phyloP scores from a whole-genome alignment of 2,113 vertebrate genomes.

The Echinops telfairi region DNA sequence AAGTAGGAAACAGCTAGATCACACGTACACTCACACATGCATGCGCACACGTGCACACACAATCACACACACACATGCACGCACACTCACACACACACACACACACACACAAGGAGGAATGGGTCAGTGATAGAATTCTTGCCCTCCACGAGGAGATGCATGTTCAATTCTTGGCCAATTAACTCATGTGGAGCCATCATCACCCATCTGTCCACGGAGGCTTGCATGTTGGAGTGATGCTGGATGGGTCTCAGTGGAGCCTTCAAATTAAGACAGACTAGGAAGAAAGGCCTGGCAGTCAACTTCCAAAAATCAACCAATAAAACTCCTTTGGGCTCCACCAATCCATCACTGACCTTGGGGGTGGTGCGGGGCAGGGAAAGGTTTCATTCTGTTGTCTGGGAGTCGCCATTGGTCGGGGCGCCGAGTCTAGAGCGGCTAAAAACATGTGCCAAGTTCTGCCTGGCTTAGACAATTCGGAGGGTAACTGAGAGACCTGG shows the following conservation, averaged over 20 bases:
- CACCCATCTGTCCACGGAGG: background rate
- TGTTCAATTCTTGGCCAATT: background rate
- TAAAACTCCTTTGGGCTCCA: background rate
- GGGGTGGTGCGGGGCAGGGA: background rate
- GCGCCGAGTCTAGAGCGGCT: background rate
- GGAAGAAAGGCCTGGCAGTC: background rate
- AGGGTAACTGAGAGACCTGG: too few species aligned
- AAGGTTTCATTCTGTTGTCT: background rate
- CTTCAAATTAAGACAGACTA: background rate
- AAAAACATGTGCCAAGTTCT: background rate
- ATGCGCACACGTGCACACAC: too few species aligned
- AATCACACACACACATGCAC: background rate
- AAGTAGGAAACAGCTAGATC: background rate
- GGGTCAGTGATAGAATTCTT: background rate
- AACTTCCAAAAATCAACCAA: background rate
- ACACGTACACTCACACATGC: background rate
- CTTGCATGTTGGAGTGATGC: background rate
- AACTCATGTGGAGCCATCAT: background rate
- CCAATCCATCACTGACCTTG: background rate
- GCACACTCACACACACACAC: background rate
- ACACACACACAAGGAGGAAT: background rate
- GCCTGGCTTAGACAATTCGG: too few species aligned
- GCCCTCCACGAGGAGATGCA: background rate
- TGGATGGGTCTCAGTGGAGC: background rate
- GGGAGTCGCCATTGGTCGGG: background rate